Evolutionary conservation across 2,113 vertebrate species (phyloP), one percentile per base, ranked within the genome.

Genomic region (Pseudolaguvia tuberculata): DNA sequence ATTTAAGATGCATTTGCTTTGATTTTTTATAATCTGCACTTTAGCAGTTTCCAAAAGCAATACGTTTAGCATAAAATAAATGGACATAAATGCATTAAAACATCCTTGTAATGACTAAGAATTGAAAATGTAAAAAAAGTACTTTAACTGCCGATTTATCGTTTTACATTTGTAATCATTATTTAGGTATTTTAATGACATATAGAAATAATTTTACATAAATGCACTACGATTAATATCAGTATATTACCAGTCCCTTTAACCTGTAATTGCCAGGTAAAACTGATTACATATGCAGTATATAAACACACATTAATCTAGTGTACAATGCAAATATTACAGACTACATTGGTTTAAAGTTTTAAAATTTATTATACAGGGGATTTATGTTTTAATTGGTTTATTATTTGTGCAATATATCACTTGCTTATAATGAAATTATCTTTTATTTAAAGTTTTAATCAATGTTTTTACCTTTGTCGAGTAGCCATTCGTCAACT

Each of bases 401-500:
- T 99, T 98, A 96, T 97, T 95, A 93, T 94, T 94, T 94, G 94
- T 98, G 94, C 95, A 98, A 95, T 66, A 94, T 90, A 94, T 95
- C 94, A 96, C 93, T 98, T 92, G 88, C 94, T 96, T 97, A 95
- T 96, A 93, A 93, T 96, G 92, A 94, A 96, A 96, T 94, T 94
- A 94, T 93, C 92, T 95, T 94, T 94, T 93, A 93, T 93, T 88
- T 88, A 94, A 97, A 98, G 94, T 98, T 99, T 99, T 98, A 98
- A 98, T 97, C 95, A 99, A 94, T 95, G 94, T 96, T 99, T 98
- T 99, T 99, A 99, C 97, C 97, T 99, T 99, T 99, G 96, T 99
- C 96, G 97, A 99, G 95, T 98, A 99, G 96, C 97, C 97, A 99
- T 93, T 99, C 97, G 96, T 99, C 97, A 99, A 99, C 97, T 99